Percentiles rank a stretch among this genome's conserved stretches.
Evolutionary conservation across 2,113 vertebrate species (phyloP).

Genomic region (Ahaetulla prasina): DNA sequence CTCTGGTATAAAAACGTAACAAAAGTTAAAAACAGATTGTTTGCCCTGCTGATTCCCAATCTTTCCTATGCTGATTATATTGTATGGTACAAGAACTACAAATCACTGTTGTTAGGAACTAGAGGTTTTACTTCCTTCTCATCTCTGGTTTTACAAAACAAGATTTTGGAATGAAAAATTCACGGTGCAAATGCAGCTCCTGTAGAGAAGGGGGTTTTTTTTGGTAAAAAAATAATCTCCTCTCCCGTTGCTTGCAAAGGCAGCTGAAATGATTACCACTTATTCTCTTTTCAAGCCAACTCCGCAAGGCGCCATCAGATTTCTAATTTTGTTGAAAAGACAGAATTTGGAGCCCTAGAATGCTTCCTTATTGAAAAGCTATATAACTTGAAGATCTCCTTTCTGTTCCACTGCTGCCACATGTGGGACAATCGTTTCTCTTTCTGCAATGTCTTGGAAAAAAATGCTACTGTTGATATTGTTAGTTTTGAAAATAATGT

Average conservation of each 20-base stretch:
- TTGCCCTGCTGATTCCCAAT: background rate
- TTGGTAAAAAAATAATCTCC: background rate
- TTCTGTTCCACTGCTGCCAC: constrained; percentile 13
- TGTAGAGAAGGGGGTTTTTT: background rate
- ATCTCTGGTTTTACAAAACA: background rate
- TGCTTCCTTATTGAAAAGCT: background rate
- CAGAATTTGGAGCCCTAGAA: background rate
- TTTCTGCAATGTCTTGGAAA: background rate
- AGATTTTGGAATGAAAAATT: background rate
- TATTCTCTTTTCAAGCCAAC: background rate
- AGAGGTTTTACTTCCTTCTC: background rate
- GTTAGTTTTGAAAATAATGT: constrained; percentile 1
- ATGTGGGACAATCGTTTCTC: background rate
- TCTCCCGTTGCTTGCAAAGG: background rate
- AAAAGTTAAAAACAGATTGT: background rate
- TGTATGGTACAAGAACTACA: background rate
- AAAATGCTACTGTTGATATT: background rate
- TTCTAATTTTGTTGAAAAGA: constrained; percentile 17
- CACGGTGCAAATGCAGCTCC: background rate
- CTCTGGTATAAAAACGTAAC: background rate
- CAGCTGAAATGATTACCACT: background rate
- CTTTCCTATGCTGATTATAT: background rate
- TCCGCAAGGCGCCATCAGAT: background rate
- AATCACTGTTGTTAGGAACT: background rate
- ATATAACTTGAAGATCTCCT: constrained; percentile 3